Base-by-base conservation (phyloP, 2,888 invertebrate genomes). In the Erebia epiphron region DNA sequence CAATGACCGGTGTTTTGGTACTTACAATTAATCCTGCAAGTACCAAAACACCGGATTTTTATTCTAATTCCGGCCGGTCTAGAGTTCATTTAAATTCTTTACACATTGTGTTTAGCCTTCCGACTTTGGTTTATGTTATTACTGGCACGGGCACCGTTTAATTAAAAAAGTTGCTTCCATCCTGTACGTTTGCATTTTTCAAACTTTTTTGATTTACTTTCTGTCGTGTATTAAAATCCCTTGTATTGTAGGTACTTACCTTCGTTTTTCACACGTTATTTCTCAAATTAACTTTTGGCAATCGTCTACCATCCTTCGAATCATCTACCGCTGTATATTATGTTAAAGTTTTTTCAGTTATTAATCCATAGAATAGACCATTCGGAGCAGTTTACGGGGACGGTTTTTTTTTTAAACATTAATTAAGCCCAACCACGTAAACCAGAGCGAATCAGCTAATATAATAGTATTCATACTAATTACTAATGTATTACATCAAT, bases 1-100 rank as follows among this genome's bases (percentile, higher is more conserved):
- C 35, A 61, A 18, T 11, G 11, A 21, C 21, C 2, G 21, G 1
- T 21, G 21, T 21, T 21, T 14, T 43, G 10, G n/a, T 18, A 16
- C 2, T 5, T 14, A 14, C 26, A 26, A n/a, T 26, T 26, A 46
- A 8, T 49, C 26, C 46, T 49, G 26, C 14, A 41, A 16, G 46
- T 13, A 62, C 21, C 7, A 67, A 71, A 71, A 9, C 60, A 57
- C 18, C 49, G 49, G 4, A 49, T 62, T 72, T 67, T 69, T 66
- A 63, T 67, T 82, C 79, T 82, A 83, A 86, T 83, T 84, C 80
- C 70, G 78, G 80, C 80, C 78, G 69, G 73, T 56, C 64, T 52
- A 72, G 58, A 68, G 62, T 70, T 79, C 80, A 83, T 87, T 87
- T 80, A 80, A 83, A 85, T 85, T 86, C 85, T 73, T 73, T 72